phyloP scores from a whole-genome alignment of 1,140 invertebrate species.

The Onthophagus taurus region DNA sequence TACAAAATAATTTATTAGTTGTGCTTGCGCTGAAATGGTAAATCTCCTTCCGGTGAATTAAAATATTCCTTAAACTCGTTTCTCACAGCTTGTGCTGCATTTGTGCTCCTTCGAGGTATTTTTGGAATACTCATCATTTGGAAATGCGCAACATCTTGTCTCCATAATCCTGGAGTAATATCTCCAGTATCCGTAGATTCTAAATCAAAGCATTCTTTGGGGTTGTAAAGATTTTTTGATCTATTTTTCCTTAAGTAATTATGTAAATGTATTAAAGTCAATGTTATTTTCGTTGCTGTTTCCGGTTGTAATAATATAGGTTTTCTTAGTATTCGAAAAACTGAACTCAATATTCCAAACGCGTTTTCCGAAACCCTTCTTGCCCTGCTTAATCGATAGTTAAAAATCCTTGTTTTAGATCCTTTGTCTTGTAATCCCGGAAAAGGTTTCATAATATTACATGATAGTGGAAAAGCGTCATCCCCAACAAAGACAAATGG shows the following conservation, averaged over 20 bases:
- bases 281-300: conserved; percentile 24
- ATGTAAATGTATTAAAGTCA: conserved; percentile 16
- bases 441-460: conserved; percentile 41
- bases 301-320: conserved; percentile 30
- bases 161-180: too few relatives aligned
- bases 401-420: conserved; percentile 33
- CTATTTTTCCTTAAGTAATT: conserved; percentile 16
- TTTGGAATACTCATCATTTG: too few relatives aligned
- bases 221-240: too few relatives aligned
- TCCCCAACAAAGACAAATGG: conserved; percentile 29
- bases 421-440: conserved; percentile 28
- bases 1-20: too few relatives aligned
- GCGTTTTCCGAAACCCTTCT: conserved; percentile 42
- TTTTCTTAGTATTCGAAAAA: conserved; percentile 38
- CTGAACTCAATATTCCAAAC: conserved; percentile 41
- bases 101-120: too few relatives aligned
- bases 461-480: conserved; percentile 35
- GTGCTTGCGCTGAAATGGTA: too few relatives aligned
- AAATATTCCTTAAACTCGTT: too few relatives aligned
- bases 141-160: too few relatives aligned
- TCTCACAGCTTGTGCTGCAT: too few relatives aligned
- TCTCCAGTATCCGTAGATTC: too few relatives aligned
- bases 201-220: too few relatives aligned
- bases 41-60: too few relatives aligned
- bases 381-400: conserved; percentile 34